A percentile compares a stretch with the other conserved stretches of the same genome.
phyloP scores from a whole-genome alignment of 2,797 vertebrate genomes.

The Acanthornis magna region DNA sequence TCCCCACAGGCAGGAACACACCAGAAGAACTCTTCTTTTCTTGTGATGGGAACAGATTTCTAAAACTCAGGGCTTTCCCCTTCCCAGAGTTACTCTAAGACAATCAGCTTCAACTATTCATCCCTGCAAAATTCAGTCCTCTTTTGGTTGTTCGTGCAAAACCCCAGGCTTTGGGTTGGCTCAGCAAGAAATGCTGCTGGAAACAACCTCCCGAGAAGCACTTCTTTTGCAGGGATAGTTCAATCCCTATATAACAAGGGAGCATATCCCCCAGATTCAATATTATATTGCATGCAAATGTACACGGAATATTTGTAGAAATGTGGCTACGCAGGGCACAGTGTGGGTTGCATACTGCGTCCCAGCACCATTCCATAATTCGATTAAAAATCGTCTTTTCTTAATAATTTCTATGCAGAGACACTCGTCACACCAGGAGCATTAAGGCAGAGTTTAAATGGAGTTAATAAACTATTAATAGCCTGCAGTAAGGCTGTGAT shows the following conservation, averaged over 20 bases:
- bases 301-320: not conserved
- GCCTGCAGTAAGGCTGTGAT: not conserved
- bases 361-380: not conserved
- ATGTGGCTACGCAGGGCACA: fast-evolving
- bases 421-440: not conserved
- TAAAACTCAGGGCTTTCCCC: not conserved
- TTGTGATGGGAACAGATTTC: not conserved
- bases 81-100: not conserved
- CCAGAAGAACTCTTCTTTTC: not conserved
- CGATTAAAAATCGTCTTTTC: not conserved
- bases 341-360: fast-evolving
- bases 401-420: not conserved
- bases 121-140: not conserved
- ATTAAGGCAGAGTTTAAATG: slow-evolving; percentile 19
- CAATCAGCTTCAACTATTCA: fast-evolving
- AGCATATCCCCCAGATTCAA: not conserved
- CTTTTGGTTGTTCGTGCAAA: not conserved
- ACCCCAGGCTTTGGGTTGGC: not conserved
- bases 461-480: slow-evolving; percentile 52
- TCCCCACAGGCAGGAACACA: not conserved
- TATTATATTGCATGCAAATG: fast-evolving
- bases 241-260: fast-evolving
- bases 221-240: not conserved
- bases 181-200: not conserved
- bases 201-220: not conserved